Evolutionary conservation across 2,888 invertebrate species (phyloP), one percentile per base, ranked within the genome.

Genomic region (Ornithoptera alexandrae): DNA sequence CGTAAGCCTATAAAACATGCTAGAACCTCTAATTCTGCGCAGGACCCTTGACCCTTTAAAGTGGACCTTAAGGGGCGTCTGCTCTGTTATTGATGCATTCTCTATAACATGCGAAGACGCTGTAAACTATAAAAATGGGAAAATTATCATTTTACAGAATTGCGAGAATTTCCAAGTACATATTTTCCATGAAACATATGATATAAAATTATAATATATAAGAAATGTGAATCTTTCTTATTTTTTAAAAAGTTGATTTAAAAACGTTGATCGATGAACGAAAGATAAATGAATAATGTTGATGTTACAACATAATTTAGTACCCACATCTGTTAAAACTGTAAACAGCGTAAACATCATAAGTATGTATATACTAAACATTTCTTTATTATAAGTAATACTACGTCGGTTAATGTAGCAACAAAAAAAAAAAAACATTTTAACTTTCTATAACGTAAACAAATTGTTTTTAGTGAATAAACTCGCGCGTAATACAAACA

Each of bases 1-100:
- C 70, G 75, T 91, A 90, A 90, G 89, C 90, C 74, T 71, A 76
- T 92, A 90, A 90, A 90, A 92, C 90, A 90, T 83, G 77, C 61
- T 74, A 79, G 85, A 86, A 78, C 82, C 85, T 86, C 87, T 85
- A 86, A 84, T 84, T 83, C 71, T 79, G 39, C 62, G 84, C 84
- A 81, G 76, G 77, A 76, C 75, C 77, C 63, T 58, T 63, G 82
- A 82, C 85, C 90, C 89, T 89, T 83, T 84, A 75, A 82, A 90
- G 87, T 86, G 86, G 86, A 83, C 84, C 75, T 84, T 84, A 82
- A 77, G 79, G 81, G 80, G 79, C 76, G 87, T 86, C 87, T 87
- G 86, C 86, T 85, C 83, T 77, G 82, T 78, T 78, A 78, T 81
- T 82, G 83, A 82, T 81, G 83, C 75, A 76, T 72, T 65, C 69